Conservation (phyloP, 2,888 invertebrate species). For the Hypena proboscidalis region DNA sequence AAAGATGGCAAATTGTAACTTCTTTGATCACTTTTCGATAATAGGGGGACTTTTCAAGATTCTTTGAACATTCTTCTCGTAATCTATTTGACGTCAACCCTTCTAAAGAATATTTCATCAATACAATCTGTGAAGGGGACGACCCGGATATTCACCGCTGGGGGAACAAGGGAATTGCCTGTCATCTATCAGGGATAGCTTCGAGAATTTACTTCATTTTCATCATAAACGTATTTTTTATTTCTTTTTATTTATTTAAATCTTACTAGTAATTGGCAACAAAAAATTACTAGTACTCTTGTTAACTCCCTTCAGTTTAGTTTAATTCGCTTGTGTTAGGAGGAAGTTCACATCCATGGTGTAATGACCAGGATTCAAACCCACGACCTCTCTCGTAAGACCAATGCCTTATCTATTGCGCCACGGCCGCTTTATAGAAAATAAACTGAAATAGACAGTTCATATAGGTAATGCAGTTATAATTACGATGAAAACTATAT, state of each 20-base stretch:
- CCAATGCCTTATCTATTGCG: too few relatives aligned
- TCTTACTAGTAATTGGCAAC: too few relatives aligned
- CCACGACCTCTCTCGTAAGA: too few relatives aligned
- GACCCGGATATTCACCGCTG: conserved; percentile 17
- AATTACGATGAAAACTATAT: too few relatives aligned
- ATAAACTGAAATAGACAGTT: too few relatives aligned
- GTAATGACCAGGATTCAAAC: too few relatives aligned
- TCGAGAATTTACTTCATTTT: conserved; percentile 14
- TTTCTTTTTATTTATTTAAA: conserved; percentile 1
- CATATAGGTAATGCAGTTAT: too few relatives aligned
- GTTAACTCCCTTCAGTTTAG: too few relatives aligned
- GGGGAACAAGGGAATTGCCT: conserved; percentile 34
- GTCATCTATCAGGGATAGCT: conserved; percentile 37
- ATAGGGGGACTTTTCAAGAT: conserved; percentile 20
- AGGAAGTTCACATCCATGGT: too few relatives aligned
- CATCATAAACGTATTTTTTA: conserved; percentile 8
- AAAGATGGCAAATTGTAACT: conserved; percentile 13
- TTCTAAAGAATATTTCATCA: conserved; percentile 36
- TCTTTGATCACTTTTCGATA: conserved; percentile 37
- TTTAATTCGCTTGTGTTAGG: too few relatives aligned
- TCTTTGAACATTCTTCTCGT: conserved; percentile 28
- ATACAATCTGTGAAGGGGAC: conserved; percentile 33
- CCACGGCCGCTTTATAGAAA: too few relatives aligned
- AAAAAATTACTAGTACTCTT: too few relatives aligned
- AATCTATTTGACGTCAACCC: conserved; percentile 35